phyloP scores from a whole-genome alignment of 1,140 invertebrate genomes.

The Leptopilina boulardi region DNA sequence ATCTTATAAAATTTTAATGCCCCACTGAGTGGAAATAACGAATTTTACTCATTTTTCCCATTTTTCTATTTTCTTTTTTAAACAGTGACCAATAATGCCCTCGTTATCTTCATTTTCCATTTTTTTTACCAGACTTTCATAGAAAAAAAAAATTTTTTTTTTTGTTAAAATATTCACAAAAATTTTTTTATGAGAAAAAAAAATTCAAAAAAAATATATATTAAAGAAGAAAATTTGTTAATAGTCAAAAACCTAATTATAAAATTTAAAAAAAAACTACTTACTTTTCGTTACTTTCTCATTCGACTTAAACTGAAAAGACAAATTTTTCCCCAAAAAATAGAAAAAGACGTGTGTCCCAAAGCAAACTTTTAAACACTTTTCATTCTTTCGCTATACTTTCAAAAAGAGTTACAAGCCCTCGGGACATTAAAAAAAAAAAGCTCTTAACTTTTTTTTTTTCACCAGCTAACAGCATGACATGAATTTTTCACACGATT shows the following conservation, averaged over 20 bases:
- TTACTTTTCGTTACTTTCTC: too few relatives aligned
- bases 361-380: background rate
- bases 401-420: background rate
- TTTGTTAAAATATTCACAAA: too few relatives aligned
- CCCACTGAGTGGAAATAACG: conserved; percentile 14
- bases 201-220: too few relatives aligned
- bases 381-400: background rate
- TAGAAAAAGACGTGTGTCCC: too few relatives aligned
- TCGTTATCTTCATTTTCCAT: background rate
- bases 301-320: too few relatives aligned
- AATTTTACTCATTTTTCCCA: conserved; percentile 7
- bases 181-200: too few relatives aligned
- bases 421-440: conserved; percentile 5
- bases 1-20: conserved; percentile 22
- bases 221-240: too few relatives aligned
- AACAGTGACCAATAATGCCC: background rate
- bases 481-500: conserved; percentile 14
- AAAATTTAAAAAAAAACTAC: too few relatives aligned
- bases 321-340: too few relatives aligned
- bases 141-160: too few relatives aligned
- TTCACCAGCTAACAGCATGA: background rate
- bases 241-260: too few relatives aligned
- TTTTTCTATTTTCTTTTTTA: background rate
- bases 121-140: too few relatives aligned
- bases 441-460: conserved; percentile 1